These are phyloP conservation scores for Pogonus chalceus DNA, from an alignment of 1,140 invertebrate genomes.

Conservation along the genomic window DNA sequence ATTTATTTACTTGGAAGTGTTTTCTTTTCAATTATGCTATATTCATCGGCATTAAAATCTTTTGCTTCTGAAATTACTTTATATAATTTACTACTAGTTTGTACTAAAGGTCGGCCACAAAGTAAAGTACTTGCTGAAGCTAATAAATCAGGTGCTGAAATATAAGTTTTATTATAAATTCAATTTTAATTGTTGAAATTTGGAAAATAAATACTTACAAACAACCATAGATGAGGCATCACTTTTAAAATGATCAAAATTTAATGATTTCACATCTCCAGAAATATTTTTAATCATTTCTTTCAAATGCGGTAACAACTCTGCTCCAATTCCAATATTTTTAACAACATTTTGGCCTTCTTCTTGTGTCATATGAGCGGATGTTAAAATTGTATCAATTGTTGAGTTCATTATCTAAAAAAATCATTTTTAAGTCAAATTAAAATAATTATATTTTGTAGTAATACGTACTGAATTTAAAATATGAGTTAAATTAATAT, in stretches of 20 bases:
- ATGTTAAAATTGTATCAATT: slow-evolving; percentile 37
- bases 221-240: background rate
- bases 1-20: slow-evolving; percentile 44
- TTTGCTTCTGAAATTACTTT: slow-evolving; percentile 41
- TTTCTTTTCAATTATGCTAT: slow-evolving; percentile 31
- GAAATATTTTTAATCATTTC: slow-evolving; percentile 29
- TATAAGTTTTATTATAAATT: background rate
- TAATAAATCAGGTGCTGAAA: slow-evolving; percentile 36
- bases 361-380: slow-evolving; percentile 39
- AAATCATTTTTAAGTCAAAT: slow-evolving; percentile 6
- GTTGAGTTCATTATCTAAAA: slow-evolving; percentile 35
- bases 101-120: slow-evolving; percentile 46
- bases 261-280: slow-evolving; percentile 28
- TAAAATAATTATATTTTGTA: slow-evolving; percentile 21
- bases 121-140: slow-evolving; percentile 44
- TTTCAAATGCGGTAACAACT: slow-evolving; percentile 37
- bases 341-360: slow-evolving; percentile 38
- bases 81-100: slow-evolving; percentile 37
- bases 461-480: slow-evolving; percentile 36
- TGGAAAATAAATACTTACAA: slow-evolving; percentile 4
- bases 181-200: background rate
- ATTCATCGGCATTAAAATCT: slow-evolving; percentile 41
- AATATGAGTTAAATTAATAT: slow-evolving; percentile 41
- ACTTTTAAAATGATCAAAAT: slow-evolving; percentile 28
- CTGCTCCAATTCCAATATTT: slow-evolving; percentile 35